Conservation (phyloP, 92 coral and sea anemone species). For the Palythoa grandis region DNA sequence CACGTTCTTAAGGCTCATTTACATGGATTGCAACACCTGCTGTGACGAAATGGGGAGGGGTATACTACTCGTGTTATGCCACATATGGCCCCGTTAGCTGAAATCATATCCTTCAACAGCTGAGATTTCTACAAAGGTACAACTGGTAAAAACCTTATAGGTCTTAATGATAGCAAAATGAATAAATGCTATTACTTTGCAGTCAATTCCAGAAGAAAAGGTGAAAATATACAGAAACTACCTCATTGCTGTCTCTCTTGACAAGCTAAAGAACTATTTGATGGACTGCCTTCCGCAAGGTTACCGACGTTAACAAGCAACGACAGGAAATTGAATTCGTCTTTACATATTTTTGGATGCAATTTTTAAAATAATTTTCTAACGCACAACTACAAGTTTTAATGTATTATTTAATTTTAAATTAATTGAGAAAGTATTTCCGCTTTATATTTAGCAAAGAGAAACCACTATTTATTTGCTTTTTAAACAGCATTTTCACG, state of each 20-base stretch:
- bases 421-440: not conserved
- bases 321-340: not conserved
- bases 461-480: not conserved
- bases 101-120: no score
- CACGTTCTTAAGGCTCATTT: no score
- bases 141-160: no score
- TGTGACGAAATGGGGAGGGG: no score
- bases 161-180: not conserved
- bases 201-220: slow-evolving; percentile 17
- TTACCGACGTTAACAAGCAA: not conserved
- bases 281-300: slow-evolving; percentile 6
- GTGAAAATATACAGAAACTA: slow-evolving; percentile 37
- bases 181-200: not conserved
- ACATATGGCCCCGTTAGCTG: no score
- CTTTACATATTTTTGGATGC: not conserved
- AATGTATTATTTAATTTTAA: not conserved
- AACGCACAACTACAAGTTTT: not conserved
- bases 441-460: not conserved
- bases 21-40: no score
- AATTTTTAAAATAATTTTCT: not conserved
- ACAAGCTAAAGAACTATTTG: slow-evolving; percentile 2
- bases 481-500: not conserved
- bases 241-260: not conserved
- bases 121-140: no score
- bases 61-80: no score